phyloP scores from a whole-genome alignment of 2,113 vertebrate species.

The Oceanites oceanicus region DNA sequence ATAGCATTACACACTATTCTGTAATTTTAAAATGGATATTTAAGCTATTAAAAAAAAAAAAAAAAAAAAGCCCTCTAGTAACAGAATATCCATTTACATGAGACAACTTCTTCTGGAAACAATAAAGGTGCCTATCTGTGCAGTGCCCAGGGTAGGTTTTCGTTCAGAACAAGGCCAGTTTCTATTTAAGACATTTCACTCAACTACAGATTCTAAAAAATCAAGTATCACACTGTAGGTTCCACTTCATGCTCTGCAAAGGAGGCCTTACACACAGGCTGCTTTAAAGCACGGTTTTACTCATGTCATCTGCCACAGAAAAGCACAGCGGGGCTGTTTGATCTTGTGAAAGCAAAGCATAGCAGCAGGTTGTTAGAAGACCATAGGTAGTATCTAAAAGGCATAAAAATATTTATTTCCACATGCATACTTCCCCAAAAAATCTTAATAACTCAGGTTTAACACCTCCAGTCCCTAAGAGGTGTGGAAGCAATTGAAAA shows the following conservation, averaged over 20 bases:
- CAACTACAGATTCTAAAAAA: neutral
- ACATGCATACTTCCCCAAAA: neutral
- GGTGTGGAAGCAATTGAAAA: neutral
- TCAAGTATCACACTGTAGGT: neutral
- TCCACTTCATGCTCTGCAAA: neutral
- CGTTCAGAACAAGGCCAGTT: neutral
- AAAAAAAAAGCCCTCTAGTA: neutral
- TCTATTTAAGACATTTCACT: conserved; percentile 13
- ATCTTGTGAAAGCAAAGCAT: neutral
- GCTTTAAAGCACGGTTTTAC: neutral
- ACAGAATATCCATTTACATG: conserved; percentile 46
- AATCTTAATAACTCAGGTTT: neutral
- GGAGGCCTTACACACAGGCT: neutral
- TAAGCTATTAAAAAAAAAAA: neutral
- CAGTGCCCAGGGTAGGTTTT: neutral
- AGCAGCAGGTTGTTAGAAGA: neutral
- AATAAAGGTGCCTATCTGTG: conserved; percentile 34
- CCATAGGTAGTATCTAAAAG: neutral
- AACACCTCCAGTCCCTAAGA: neutral
- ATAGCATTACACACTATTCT: neutral
- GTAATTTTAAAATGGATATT: neutral
- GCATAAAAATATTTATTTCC: neutral
- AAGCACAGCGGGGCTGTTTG: neutral
- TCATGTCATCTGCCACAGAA: neutral
- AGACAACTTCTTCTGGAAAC: conserved; percentile 41